These are phyloP conservation scores for Nesogale talazaci DNA, from an alignment of 2,113 vertebrate species.

Conservation along the genomic window DNA sequence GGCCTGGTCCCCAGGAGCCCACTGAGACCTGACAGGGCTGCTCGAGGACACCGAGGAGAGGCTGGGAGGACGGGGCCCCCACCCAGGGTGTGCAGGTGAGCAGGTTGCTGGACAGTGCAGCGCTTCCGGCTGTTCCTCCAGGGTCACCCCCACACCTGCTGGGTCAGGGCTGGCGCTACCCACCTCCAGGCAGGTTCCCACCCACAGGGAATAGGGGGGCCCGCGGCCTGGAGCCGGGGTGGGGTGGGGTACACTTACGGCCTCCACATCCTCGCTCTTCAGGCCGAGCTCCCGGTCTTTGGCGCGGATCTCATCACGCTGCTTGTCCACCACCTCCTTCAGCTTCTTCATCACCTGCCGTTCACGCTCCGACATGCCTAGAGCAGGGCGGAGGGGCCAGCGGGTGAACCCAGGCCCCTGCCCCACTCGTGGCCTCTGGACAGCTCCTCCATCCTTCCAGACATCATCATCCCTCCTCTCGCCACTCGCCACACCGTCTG, in stretches of 20 bases:
- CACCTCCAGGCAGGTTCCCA: not conserved
- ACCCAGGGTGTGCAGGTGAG: too few species aligned
- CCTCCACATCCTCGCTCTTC: slow-evolving; percentile 93
- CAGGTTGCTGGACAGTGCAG: not conserved
- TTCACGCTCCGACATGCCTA: slow-evolving; percentile 93
- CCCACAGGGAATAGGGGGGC: accelerated
- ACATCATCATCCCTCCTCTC: too few species aligned
- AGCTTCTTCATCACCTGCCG: slow-evolving; percentile 92
- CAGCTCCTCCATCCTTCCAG: not conserved
- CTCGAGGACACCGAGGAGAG: not conserved
- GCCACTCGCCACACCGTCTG: not conserved
- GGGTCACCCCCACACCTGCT: too few species aligned
- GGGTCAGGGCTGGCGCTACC: not conserved
- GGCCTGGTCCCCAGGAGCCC: accelerated
- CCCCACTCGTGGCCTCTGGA: not conserved
- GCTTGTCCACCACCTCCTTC: slow-evolving; percentile 93
- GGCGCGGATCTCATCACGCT: slow-evolving; percentile 93
- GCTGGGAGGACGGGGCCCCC: not conserved
- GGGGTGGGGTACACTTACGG: slow-evolving; percentile 85
- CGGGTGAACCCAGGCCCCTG: not conserved
- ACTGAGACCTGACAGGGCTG: not conserved
- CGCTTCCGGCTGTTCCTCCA: accelerated
- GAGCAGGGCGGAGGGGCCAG: not conserved
- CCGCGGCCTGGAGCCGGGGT: not conserved
- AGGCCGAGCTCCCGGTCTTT: slow-evolving; percentile 92